Percentiles rank a stretch among this genome's conserved stretches.
Conservation (phyloP, 2,797 vertebrate species). For the Myotis vivesi region DNA sequence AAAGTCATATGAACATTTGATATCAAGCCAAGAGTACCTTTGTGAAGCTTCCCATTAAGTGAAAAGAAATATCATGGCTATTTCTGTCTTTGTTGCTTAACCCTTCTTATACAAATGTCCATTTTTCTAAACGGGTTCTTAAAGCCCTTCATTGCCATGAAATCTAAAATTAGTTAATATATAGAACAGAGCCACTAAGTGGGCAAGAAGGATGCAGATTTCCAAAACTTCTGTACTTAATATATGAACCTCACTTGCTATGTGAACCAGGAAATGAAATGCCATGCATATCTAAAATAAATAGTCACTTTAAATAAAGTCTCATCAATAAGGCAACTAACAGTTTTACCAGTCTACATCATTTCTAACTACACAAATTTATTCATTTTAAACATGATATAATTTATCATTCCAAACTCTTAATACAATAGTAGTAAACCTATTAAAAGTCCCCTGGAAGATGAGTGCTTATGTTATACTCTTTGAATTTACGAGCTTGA, state of each 20-base stretch:
- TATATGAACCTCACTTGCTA: not conserved
- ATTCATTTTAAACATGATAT: conserved; percentile 1
- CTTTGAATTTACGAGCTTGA: not conserved
- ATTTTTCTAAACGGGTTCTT: not conserved
- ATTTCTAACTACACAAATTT: not conserved
- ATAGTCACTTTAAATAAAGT: not conserved
- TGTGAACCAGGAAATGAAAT: not conserved
- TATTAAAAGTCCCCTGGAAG: not conserved
- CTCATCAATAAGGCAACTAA: not conserved
- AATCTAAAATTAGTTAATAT: conserved; percentile 17
- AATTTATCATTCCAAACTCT: not conserved
- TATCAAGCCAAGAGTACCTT: not conserved
- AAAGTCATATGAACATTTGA: not conserved
- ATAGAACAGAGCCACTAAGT: not conserved
- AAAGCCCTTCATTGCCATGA: not conserved
- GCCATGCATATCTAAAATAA: not conserved
- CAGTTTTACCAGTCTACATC: not conserved
- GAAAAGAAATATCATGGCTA: not conserved
- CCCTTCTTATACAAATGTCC: not conserved
- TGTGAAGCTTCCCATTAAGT: not conserved
- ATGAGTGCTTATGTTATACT: not conserved
- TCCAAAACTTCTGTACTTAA: not conserved
- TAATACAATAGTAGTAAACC: not conserved
- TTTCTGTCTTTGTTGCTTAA: not conserved
- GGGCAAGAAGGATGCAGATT: not conserved